A percentile compares a stretch with the other conserved stretches of the same genome.
These are phyloP conservation scores for Drosophila gunungcola DNA, from an alignment of 1,140 invertebrate genomes.

Conservation along the genomic window DNA sequence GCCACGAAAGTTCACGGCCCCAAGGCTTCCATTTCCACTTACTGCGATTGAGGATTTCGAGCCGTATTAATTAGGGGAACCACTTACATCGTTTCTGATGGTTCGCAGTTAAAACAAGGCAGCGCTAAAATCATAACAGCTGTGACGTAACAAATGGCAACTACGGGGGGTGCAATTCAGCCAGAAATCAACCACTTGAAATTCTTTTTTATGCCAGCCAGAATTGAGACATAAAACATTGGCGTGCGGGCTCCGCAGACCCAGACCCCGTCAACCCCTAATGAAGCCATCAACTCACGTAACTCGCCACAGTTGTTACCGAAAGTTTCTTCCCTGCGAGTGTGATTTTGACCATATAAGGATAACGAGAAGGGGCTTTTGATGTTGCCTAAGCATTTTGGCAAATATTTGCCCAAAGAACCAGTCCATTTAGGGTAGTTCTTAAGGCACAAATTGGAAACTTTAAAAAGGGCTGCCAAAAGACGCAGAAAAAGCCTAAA, in stretches of 20 bases:
- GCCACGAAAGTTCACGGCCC: conserved; percentile 45
- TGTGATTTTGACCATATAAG: conserved; percentile 73
- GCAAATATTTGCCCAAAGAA: conserved; percentile 68
- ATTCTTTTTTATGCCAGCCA: conserved; percentile 58
- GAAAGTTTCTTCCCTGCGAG: conserved; percentile 48
- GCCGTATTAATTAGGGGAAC: conserved; percentile 72
- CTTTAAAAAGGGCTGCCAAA: conserved; percentile 53
- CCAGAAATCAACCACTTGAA: conserved; percentile 71
- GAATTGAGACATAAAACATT: conserved; percentile 78
- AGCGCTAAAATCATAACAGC: conserved; percentile 72
- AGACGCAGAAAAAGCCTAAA: conserved; percentile 48
- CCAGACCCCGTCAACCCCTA: conserved; percentile 53
- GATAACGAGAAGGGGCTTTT: conserved; percentile 54
- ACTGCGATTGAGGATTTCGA: conserved; percentile 46
- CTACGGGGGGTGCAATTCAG: conserved; percentile 37
- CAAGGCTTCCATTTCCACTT: conserved; percentile 16
- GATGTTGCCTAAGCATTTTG: conserved; percentile 68
- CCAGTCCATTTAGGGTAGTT: conserved; percentile 40
- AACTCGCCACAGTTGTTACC: conserved; percentile 56
- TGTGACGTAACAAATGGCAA: conserved; percentile 73
- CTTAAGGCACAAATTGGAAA: conserved; percentile 30
- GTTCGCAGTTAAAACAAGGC: conserved; percentile 52
- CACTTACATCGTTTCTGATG: conserved; percentile 59
- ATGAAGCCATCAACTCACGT: conserved; percentile 73
- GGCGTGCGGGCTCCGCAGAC: conserved; percentile 17